Conservation (phyloP, 2,888 invertebrate genomes). For the Trissoscelio sp. region DNA sequence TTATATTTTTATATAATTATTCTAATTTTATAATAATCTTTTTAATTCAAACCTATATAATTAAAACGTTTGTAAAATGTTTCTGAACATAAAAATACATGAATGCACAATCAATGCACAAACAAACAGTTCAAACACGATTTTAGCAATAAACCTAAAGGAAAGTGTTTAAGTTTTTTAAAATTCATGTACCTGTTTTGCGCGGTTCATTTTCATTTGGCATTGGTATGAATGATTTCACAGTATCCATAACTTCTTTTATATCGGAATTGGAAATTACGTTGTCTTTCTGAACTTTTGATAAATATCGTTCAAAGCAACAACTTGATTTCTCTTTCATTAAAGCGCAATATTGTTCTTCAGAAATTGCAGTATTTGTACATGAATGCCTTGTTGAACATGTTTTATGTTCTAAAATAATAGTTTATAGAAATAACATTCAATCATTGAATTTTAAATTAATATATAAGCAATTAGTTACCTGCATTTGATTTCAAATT, state of each 20-base stretch:
- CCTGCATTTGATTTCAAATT: constrained; percentile 31
- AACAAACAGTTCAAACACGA: too few relatives aligned
- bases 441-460: too few relatives aligned
- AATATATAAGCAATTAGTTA: constrained; percentile 10
- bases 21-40: too few relatives aligned
- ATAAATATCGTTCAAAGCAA: constrained; percentile 52
- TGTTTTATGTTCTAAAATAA: constrained; percentile 34
- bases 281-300: constrained; percentile 41
- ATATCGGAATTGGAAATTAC: constrained; percentile 12
- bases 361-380: constrained; percentile 50
- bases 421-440: neutral
- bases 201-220: neutral
- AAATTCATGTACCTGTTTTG: constrained; percentile 41
- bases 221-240: constrained; percentile 4
- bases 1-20: too few relatives aligned
- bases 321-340: constrained; percentile 48
- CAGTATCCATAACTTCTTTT: constrained; percentile 9
- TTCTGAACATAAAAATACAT: too few relatives aligned
- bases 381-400: constrained; percentile 16
- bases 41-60: too few relatives aligned
- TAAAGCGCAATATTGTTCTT: constrained; percentile 40
- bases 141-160: too few relatives aligned
- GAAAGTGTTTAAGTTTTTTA: too few relatives aligned
- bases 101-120: too few relatives aligned
- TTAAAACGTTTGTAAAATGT: too few relatives aligned